These are phyloP conservation scores for Eulacestoma nigropectus DNA, from an alignment of 2,113 vertebrate genomes.

Conservation along the genomic window DNA sequence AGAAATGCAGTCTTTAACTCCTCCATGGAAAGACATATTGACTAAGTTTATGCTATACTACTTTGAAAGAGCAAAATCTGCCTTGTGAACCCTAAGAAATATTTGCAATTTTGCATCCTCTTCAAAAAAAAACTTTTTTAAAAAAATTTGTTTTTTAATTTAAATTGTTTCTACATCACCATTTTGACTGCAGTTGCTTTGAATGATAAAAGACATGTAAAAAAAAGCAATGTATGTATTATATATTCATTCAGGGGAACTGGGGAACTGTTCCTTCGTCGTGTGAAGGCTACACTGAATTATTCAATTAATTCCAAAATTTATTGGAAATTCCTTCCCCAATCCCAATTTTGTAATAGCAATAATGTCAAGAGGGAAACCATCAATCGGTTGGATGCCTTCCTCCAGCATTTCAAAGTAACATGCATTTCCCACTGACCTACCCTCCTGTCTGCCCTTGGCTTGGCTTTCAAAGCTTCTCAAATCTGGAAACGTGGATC, in stretches of 20 bases:
- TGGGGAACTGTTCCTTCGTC: neutral
- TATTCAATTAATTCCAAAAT: constrained; percentile 47
- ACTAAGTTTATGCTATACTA: constrained; percentile 22
- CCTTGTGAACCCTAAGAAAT: constrained; percentile 4
- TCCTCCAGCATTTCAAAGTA: neutral
- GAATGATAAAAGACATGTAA: neutral
- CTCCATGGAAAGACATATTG: constrained; percentile 28
- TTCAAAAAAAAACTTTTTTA: neutral
- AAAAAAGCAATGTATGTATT: constrained; percentile 12
- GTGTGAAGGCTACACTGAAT: neutral
- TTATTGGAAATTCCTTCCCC: neutral
- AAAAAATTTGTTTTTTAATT: constrained; percentile 14
- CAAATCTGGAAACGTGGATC: neutral
- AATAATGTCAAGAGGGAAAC: neutral
- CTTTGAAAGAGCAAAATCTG: constrained; percentile 37
- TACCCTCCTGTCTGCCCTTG: neutral
- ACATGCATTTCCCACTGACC: neutral
- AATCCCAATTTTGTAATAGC: neutral
- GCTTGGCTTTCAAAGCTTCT: neutral
- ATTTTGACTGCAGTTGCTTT: neutral
- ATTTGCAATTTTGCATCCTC: neutral
- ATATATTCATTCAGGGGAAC: neutral
- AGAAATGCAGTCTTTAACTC: constrained; percentile 39
- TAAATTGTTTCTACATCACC: constrained; percentile 20
- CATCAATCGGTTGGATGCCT: neutral